phyloP scores from a whole-genome alignment of 2,113 vertebrate species.

The Ia io region DNA sequence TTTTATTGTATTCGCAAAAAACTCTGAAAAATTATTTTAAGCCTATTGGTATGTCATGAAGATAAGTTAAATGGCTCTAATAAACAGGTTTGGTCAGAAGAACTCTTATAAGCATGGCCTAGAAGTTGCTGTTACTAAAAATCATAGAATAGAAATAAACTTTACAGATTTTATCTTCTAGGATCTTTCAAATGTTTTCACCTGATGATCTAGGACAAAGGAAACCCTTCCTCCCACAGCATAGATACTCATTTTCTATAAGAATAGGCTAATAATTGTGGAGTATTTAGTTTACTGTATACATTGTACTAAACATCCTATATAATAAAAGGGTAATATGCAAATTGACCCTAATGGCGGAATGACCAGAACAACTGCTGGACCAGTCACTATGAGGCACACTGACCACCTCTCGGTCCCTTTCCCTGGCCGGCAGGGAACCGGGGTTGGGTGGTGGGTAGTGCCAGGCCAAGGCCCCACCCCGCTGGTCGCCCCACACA shows the following conservation, averaged over 20 bases:
- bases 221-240: neutral
- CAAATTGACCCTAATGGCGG: too few species aligned
- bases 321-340: too few species aligned
- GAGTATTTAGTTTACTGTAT: neutral
- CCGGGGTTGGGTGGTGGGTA: too few species aligned
- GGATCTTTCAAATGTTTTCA: neutral
- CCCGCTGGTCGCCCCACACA: too few species aligned
- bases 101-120: neutral
- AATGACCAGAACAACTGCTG: too few species aligned
- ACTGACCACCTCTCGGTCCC: too few species aligned
- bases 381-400: too few species aligned
- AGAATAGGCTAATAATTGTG: neutral
- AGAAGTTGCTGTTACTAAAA: neutral
- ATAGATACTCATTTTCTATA: neutral
- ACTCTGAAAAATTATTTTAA: neutral
- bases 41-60: neutral
- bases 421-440: too few species aligned
- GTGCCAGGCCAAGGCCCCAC: too few species aligned
- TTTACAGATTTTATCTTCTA: neutral
- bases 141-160: neutral
- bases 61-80: neutral
- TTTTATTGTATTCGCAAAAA: neutral
- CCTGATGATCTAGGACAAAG: neutral
- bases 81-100: neutral
- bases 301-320: neutral